Conservation (phyloP, 2,113 vertebrate species). For the Notechis scutatus region DNA sequence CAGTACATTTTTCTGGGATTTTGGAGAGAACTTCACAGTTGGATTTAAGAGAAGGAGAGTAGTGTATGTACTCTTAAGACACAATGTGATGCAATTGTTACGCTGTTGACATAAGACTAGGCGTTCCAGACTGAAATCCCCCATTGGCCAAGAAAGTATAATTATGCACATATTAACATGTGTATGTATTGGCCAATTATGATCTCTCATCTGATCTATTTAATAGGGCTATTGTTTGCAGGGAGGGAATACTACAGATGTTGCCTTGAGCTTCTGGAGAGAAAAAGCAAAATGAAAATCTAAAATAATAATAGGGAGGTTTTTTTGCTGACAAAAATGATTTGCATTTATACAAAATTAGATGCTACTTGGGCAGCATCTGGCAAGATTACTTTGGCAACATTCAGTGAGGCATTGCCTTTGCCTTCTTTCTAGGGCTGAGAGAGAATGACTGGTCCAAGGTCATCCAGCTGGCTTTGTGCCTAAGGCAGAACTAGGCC, state of each 20-base stretch:
- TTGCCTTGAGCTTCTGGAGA: not conserved
- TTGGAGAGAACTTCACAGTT: too few relatives aligned
- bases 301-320: not conserved
- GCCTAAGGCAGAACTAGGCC: not conserved
- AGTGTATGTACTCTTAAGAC: not conserved
- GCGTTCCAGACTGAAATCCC: not conserved
- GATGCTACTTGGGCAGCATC: not conserved
- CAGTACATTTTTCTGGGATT: not conserved
- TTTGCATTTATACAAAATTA: not conserved
- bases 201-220: not conserved
- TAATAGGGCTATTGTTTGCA: not conserved
- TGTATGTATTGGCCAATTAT: not conserved
- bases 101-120: not conserved
- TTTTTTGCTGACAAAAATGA: not conserved
- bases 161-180: not conserved
- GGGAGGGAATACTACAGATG: not conserved
- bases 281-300: not conserved
- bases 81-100: not conserved
- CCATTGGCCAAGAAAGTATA: not conserved
- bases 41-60: not conserved
- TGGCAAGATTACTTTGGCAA: not conserved
- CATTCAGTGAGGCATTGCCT: not conserved
- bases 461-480: not conserved
- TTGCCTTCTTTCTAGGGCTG: not conserved
- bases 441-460: not conserved